phyloP scores from a whole-genome alignment of 2,113 vertebrate species.

The Scytalopus superciliaris region DNA sequence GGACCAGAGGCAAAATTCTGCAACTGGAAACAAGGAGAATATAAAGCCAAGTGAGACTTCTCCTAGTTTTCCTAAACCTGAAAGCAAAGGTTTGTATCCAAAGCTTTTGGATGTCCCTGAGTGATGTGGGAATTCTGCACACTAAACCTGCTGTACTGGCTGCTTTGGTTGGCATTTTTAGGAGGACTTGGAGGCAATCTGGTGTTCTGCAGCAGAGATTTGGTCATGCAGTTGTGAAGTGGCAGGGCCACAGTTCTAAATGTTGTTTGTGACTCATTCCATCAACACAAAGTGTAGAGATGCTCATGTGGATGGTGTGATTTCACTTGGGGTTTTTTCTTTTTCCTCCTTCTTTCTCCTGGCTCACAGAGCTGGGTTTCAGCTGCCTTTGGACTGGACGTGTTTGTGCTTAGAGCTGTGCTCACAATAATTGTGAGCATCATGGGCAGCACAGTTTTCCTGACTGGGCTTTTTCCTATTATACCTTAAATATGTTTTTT shows the following conservation, averaged over 20 bases:
- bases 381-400: not conserved
- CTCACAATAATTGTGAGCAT: not conserved
- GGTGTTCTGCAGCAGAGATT: not conserved
- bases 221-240: not conserved
- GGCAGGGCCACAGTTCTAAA: not conserved
- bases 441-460: not conserved
- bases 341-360: not conserved
- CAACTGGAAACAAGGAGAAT: constrained; percentile 89
- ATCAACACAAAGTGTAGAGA: not conserved
- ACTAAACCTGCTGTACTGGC: not conserved
- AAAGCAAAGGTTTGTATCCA: constrained; percentile 87
- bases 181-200: not conserved
- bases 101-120: not conserved
- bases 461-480: not conserved
- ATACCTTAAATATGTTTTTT: not conserved
- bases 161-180: not conserved
- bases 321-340: not conserved
- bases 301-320: not conserved
- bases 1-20: constrained; percentile 91
- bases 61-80: constrained; percentile 85
- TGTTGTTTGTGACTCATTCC: not conserved
- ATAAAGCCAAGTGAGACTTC: constrained; percentile 88
- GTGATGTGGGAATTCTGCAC: not conserved
- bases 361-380: not conserved
- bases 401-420: not conserved